Evolutionary conservation across 1,140 invertebrate genomes (phyloP), one percentile per base, ranked within the genome.

Genomic region (Megathymus violae): DNA sequence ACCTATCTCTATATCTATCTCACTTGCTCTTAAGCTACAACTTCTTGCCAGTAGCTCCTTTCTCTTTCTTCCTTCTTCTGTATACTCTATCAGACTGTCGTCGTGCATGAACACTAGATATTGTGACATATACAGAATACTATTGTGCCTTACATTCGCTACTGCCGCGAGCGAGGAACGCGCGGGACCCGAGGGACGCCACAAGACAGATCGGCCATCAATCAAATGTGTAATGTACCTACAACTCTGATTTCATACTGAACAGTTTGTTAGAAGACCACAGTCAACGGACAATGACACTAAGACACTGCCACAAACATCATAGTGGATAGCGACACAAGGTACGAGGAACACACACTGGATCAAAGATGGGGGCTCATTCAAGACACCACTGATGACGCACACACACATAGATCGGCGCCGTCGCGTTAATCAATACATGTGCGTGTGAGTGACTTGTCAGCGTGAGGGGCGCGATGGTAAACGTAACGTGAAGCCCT

Each of bases 401-500:
- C 85, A 87, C 82, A 90, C 85, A 87, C 78, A 85, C 80, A 77
- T 62, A 82, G 76, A 84, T 71, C 81, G 82, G 81, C 85, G 87
- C 84, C 83, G 80, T 85, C 83, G 85, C 87, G 74, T 82, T 88
- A 91, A 91, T 91, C 90, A 92, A 91, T 92, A 92, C 91, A 91
- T 92, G 91, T 92, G 91, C 89, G 89, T 91, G 89, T 91, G 90
- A 91, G 87, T 91, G 87, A 89, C 74, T 76, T 76, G 69, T 76
- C 72, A 76, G 69, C 75, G 70, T 76, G 67, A 77, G 71, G 78
- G 77, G 74, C 67, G 62, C 59, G 51, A 71, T 46, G 58, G 68
- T 62, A 38, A 38, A 54, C 40, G 62, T 43, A 11, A 65, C 31
- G 74, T 79, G 78, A 64, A 63, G 80, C 69, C 79, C 79, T 83